Conservation (phyloP, 2,888 invertebrate genomes). For the Troides helena region DNA sequence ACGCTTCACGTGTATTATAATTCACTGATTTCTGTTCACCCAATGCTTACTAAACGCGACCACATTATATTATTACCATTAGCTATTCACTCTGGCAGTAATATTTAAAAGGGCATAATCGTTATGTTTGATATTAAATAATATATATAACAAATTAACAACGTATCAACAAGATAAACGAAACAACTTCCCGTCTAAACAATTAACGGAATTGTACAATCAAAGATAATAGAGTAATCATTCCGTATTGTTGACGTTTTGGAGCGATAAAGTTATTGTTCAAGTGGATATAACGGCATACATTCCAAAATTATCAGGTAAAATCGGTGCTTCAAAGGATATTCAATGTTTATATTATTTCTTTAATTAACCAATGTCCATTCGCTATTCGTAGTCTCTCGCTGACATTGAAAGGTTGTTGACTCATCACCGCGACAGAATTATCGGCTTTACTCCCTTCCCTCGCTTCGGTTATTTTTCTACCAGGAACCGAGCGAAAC, state of each 20-base stretch:
- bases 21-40: constrained; percentile 44
- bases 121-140: neutral
- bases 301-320: constrained; percentile 48
- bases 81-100: neutral
- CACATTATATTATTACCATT: neutral
- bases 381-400: constrained; percentile 54
- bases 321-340: constrained; percentile 46
- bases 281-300: constrained; percentile 43
- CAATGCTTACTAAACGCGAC: constrained; percentile 9
- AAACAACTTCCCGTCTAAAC: constrained; percentile 21
- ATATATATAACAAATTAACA: neutral
- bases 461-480: constrained; percentile 36
- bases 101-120: neutral
- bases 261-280: constrained; percentile 40
- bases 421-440: constrained; percentile 56
- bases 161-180: constrained; percentile 3
- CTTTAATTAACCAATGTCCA: constrained; percentile 55
- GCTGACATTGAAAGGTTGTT: constrained; percentile 75
- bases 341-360: constrained; percentile 50
- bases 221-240: constrained; percentile 24
- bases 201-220: constrained; percentile 25
- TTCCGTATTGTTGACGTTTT: constrained; percentile 22
- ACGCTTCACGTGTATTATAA: constrained; percentile 37
- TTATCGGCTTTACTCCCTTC: constrained; percentile 57
- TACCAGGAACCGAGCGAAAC: constrained; percentile 1